Evolutionary conservation across 1,140 invertebrate genomes (phyloP).

Genomic region (Sipha flava): DNA sequence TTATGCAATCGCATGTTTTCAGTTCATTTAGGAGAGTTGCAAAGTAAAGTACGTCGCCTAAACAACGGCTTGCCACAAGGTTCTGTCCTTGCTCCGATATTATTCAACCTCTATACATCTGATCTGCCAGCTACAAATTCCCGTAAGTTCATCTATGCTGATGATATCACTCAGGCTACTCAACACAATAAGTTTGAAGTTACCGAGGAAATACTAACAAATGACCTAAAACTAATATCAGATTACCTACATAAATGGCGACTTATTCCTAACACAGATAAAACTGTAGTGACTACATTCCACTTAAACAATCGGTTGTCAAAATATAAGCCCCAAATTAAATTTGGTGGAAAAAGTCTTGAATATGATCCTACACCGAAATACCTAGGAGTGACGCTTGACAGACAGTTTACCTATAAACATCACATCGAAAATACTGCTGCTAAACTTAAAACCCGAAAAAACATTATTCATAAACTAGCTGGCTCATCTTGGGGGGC

Average conservation of each 20-base stretch:
- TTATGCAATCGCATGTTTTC: neutral
- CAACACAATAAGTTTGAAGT: neutral
- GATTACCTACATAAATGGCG: neutral
- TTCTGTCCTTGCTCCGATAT: neutral
- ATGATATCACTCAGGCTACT: neutral
- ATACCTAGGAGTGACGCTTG: too few relatives aligned
- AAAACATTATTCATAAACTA: conserved; percentile 28
- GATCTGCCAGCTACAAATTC: neutral
- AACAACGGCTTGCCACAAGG: neutral
- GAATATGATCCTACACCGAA: neutral
- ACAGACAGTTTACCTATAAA: too few relatives aligned
- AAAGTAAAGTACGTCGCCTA: neutral
- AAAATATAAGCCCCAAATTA: conserved; percentile 10
- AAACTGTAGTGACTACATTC: neutral
- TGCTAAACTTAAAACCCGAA: conserved; percentile 16
- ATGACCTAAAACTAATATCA: neutral
- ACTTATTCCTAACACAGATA: conserved; percentile 1
- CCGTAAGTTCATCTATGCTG: neutral
- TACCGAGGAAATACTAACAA: conserved; percentile 8
- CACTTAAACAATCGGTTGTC: conserved; percentile 38
- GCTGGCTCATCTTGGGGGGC: neutral
- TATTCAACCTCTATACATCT: neutral
- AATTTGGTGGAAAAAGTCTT: neutral
- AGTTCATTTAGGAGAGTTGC: neutral
- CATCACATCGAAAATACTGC: neutral